Evolutionary conservation across 2,888 invertebrate species (phyloP).

Genomic region (Cinara cedri): DNA sequence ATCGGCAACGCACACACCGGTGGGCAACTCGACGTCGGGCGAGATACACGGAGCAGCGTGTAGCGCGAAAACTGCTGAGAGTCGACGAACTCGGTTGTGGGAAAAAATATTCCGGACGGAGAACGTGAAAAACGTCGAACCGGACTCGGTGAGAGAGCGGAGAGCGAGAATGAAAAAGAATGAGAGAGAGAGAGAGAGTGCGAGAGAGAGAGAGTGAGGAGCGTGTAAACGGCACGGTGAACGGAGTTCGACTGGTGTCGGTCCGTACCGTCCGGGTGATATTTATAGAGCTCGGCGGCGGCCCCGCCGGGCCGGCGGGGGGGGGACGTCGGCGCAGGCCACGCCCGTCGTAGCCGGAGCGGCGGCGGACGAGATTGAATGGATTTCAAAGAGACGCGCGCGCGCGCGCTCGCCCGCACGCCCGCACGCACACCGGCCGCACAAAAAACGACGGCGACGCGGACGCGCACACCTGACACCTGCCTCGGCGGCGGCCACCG

Average conservation of each 20-base stretch:
- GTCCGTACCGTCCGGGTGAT: slow-evolving; percentile 30
- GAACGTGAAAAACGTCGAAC: too few relatives aligned
- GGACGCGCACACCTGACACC: slow-evolving; percentile 55
- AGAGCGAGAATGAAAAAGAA: too few relatives aligned
- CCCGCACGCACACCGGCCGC: slow-evolving; percentile 12
- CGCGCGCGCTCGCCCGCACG: slow-evolving; percentile 37
- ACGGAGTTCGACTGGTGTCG: slow-evolving; percentile 15
- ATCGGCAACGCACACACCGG: neutral
- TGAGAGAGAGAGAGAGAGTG: too few relatives aligned
- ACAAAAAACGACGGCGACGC: neutral
- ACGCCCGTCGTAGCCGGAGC: slow-evolving; percentile 48
- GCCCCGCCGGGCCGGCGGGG: neutral
- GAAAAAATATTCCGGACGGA: neutral
- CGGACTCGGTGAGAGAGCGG: too few relatives aligned
- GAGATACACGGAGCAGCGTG: neutral
- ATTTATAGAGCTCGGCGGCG: slow-evolving; percentile 49
- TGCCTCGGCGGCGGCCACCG: slow-evolving; percentile 56
- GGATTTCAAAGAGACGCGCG: slow-evolving; percentile 50
- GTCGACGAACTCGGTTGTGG: neutral
- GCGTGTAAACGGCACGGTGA: neutral
- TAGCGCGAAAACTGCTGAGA: neutral
- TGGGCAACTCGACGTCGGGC: neutral
- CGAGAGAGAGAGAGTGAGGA: too few relatives aligned
- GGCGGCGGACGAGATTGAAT: slow-evolving; percentile 52
- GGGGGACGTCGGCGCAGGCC: slow-evolving; percentile 20